A percentile compares a stretch with the other conserved stretches of the same genome.
phyloP scores from a whole-genome alignment of 2,113 vertebrate genomes.

The Neodontobutis hainanensis region DNA sequence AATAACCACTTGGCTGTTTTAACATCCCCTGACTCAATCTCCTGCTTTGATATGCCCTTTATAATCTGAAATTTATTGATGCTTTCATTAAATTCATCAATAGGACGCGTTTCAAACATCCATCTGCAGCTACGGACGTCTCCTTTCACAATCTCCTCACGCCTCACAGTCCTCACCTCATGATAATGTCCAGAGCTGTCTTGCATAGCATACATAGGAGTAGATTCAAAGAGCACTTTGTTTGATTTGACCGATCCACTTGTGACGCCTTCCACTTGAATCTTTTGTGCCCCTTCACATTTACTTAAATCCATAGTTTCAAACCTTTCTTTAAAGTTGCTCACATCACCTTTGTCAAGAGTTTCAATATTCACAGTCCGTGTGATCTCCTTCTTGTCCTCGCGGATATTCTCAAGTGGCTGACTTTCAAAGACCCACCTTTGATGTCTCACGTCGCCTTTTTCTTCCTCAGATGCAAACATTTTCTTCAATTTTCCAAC shows the following conservation, averaged over 20 bases:
- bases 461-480: constrained; percentile 85
- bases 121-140: constrained; percentile 89
- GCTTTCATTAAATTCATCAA: constrained; percentile 92
- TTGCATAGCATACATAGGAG: constrained; percentile 88
- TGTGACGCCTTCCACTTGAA: constrained; percentile 86
- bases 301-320: constrained; percentile 87
- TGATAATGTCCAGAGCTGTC: constrained; percentile 90
- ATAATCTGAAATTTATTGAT: constrained; percentile 89
- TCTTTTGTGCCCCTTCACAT: constrained; percentile 83
- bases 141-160: constrained; percentile 90
- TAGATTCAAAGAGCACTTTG: constrained; percentile 88
- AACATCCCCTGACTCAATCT: constrained; percentile 89
- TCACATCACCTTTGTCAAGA: constrained; percentile 86
- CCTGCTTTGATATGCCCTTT: constrained; percentile 91
- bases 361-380: constrained; percentile 85
- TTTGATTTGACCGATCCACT: constrained; percentile 86
- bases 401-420: constrained; percentile 86
- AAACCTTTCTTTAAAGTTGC: constrained; percentile 84
- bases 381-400: constrained; percentile 83
- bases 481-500: constrained; percentile 85
- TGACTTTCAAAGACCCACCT: constrained; percentile 92
- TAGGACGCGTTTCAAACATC: constrained; percentile 93
- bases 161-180: constrained; percentile 88
- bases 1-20: constrained; percentile 94
- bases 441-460: constrained; percentile 88